A percentile compares a stretch with the other conserved stretches of the same genome.
These are phyloP conservation scores for Scrobipalpa atriplicella DNA, from an alignment of 2,888 invertebrate genomes.

Conservation along the genomic window DNA sequence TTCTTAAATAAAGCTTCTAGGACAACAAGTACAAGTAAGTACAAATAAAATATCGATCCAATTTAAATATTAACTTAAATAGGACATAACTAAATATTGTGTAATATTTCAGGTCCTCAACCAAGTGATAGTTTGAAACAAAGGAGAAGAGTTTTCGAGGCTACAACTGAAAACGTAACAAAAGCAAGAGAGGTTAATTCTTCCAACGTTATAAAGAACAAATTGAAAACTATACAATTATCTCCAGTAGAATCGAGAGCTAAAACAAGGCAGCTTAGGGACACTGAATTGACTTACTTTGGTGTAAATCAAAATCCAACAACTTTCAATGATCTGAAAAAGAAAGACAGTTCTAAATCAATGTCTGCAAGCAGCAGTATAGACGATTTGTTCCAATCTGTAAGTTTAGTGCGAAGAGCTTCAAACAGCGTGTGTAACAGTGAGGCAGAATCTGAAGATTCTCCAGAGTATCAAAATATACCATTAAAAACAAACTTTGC, in stretches of 20 bases:
- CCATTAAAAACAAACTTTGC: slow-evolving; percentile 56
- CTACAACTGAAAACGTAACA: slow-evolving; percentile 28
- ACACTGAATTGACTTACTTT: slow-evolving; percentile 84
- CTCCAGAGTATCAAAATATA: slow-evolving; percentile 71
- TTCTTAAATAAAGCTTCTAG: slow-evolving; percentile 48
- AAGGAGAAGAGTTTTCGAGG: slow-evolving; percentile 36
- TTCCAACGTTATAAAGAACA: slow-evolving; percentile 45
- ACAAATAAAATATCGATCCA: neutral
- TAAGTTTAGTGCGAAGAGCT: slow-evolving; percentile 67
- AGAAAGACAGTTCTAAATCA: slow-evolving; percentile 15
- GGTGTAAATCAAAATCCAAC: slow-evolving; percentile 61
- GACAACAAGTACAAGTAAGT: slow-evolving; percentile 62
- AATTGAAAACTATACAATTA: slow-evolving; percentile 49
- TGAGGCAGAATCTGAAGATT: slow-evolving; percentile 72
- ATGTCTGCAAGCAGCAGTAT: slow-evolving; percentile 34
- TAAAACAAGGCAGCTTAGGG: slow-evolving; percentile 78
- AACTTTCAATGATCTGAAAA: slow-evolving; percentile 24
- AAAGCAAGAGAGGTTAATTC: slow-evolving; percentile 34
- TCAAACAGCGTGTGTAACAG: slow-evolving; percentile 72
- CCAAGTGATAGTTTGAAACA: slow-evolving; percentile 38
- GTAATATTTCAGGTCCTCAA: slow-evolving; percentile 45
- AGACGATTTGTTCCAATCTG: slow-evolving; percentile 68
- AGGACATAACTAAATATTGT: slow-evolving; percentile 6
- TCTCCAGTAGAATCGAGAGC: slow-evolving; percentile 55
- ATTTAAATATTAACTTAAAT: neutral